Conservation (phyloP, 1,140 invertebrate genomes). For the Antheraea mylitta region DNA sequence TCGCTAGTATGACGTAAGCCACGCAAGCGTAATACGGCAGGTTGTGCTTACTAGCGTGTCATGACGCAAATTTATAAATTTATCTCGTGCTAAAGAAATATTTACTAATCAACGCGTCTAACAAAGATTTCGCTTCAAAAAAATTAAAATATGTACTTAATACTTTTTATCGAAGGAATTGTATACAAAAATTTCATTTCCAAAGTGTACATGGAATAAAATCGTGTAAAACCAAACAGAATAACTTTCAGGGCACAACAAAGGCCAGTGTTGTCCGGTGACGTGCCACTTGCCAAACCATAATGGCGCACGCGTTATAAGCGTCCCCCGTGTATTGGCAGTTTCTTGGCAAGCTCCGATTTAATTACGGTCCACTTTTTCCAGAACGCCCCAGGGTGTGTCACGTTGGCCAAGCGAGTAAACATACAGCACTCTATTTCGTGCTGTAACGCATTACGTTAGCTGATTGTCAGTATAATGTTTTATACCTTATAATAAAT, state of each 20-base stretch:
- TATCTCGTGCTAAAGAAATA: too few relatives aligned
- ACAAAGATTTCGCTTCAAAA: too few relatives aligned
- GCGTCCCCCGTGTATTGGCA: slow-evolving; percentile 30
- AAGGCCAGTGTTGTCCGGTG: not conserved
- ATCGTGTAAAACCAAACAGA: not conserved
- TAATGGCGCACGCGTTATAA: slow-evolving; percentile 14
- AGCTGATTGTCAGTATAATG: too few relatives aligned
- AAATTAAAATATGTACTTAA: too few relatives aligned
- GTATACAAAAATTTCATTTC: not conserved
- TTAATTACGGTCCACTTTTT: slow-evolving; percentile 39
- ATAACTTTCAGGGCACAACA: not conserved
- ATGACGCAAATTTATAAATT: too few relatives aligned
- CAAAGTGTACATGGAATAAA: not conserved
- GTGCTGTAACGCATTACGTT: not conserved
- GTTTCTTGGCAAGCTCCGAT: slow-evolving; percentile 36
- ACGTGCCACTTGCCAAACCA: slow-evolving; percentile 29
- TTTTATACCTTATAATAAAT: too few relatives aligned
- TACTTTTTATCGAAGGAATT: not conserved
- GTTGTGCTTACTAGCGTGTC: too few relatives aligned
- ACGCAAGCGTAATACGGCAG: too few relatives aligned
- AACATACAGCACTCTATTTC: slow-evolving; percentile 11
- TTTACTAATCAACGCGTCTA: too few relatives aligned
- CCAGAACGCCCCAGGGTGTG: slow-evolving; percentile 7
- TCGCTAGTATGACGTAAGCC: too few relatives aligned
- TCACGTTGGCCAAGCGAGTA: slow-evolving; percentile 16